Evolutionary conservation across 2,888 invertebrate genomes (phyloP).

Genomic region (Eutolmus rufibarbis): DNA sequence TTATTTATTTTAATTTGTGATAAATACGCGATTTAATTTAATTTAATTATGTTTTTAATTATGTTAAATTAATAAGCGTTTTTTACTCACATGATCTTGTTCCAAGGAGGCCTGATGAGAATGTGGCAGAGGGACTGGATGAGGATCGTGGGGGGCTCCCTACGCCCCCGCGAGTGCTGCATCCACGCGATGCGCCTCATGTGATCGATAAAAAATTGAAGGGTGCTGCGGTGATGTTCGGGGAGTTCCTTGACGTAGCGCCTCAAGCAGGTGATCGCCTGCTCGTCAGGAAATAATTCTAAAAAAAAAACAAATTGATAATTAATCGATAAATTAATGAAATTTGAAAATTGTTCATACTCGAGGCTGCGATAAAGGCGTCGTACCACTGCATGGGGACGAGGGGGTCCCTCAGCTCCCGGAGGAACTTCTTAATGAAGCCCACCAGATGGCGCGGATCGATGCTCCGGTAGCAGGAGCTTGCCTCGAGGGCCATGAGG

Average conservation of each 20-base stretch:
- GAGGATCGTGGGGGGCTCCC: conserved; percentile 72
- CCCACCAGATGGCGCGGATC: conserved; percentile 55
- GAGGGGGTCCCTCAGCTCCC: conserved; percentile 78
- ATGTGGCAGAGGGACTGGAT: conserved; percentile 77
- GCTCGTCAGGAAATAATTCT: conserved; percentile 58
- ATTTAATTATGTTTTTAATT: no score
- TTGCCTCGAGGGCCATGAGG: conserved; percentile 50
- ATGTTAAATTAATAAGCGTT: no score
- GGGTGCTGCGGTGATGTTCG: conserved; percentile 69
- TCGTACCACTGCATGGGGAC: conserved; percentile 79
- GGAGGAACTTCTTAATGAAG: conserved; percentile 74
- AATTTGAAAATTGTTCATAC: conserved; percentile 50
- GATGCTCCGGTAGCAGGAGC: conserved; percentile 25
- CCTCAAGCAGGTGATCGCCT: conserved; percentile 65
- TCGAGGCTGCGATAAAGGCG: conserved; percentile 69
- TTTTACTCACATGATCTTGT: conserved; percentile 72
- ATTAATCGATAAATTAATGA: not conserved
- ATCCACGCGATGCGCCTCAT: conserved; percentile 74
- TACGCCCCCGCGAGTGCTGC: conserved; percentile 70
- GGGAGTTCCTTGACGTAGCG: conserved; percentile 70
- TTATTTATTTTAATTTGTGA: no score
- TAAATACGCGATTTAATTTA: no score
- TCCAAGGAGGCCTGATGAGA: conserved; percentile 78
- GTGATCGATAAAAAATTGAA: conserved; percentile 74
- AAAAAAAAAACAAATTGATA: not conserved